A percentile compares a stretch with the other conserved stretches of the same genome.
Conservation (phyloP, 2,888 invertebrate species). For the Ramazzottius varieornatus region DNA sequence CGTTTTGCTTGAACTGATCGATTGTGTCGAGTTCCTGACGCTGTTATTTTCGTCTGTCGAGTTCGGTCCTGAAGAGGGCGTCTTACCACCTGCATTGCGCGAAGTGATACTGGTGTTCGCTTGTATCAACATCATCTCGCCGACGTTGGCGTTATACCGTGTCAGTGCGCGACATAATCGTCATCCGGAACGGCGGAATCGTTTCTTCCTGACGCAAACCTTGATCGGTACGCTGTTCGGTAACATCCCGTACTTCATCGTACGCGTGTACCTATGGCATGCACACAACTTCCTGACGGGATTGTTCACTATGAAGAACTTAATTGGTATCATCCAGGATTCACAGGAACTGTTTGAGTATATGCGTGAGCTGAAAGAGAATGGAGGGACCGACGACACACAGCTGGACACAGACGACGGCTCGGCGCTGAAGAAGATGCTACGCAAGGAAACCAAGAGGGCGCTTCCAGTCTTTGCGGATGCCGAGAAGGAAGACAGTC, state of each 20-base stretch:
- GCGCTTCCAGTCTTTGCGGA: too few species aligned
- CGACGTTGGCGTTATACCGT: background rate
- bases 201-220: conserved; percentile 1
- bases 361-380: too few species aligned
- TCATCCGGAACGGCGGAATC: background rate
- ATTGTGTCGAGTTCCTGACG: conserved; percentile 1
- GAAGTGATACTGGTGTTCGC: background rate
- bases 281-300: background rate
- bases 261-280: background rate
- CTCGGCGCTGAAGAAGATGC: too few species aligned
- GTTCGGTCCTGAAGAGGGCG: background rate
- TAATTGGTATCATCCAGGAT: background rate
- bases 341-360: too few species aligned
- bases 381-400: too few species aligned
- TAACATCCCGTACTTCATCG: background rate
- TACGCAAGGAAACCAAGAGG: too few species aligned
- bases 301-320: background rate
- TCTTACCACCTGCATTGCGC: background rate
- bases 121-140: background rate
- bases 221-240: conserved; percentile 1
- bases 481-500: too few species aligned
- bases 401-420: too few species aligned
- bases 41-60: background rate
- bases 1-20: background rate
- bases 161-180: background rate